These are phyloP conservation scores for Tragopan temminckii DNA, from an alignment of 2,797 vertebrate species.

Conservation along the genomic window DNA sequence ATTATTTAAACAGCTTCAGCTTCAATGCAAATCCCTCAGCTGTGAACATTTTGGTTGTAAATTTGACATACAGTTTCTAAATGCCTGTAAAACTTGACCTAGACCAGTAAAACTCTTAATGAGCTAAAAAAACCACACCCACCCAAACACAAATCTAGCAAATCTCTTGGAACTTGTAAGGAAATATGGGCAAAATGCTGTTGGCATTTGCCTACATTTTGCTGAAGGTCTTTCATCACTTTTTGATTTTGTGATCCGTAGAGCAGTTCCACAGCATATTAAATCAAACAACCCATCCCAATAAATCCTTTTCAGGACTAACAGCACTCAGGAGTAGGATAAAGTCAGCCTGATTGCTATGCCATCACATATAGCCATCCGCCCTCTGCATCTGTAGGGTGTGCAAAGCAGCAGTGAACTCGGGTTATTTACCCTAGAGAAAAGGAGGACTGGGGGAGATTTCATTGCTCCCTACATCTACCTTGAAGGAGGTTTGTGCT, in stretches of 20 bases:
- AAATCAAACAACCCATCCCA: background rate
- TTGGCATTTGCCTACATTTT: background rate
- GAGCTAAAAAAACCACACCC: background rate
- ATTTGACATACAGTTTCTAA: background rate
- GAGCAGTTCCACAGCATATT: fast-evolving
- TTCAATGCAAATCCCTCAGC: background rate
- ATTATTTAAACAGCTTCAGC: background rate
- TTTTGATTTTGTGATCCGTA: background rate
- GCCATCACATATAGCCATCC: fast-evolving
- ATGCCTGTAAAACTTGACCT: slow-evolving; percentile 14
- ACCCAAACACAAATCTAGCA: background rate
- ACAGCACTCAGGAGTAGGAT: slow-evolving; percentile 17
- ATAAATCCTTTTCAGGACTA: slow-evolving; percentile 22
- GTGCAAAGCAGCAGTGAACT: background rate
- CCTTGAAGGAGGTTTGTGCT: background rate
- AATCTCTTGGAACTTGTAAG: background rate
- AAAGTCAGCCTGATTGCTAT: background rate
- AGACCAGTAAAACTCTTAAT: slow-evolving; percentile 3
- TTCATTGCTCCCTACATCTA: background rate
- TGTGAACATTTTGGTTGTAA: background rate
- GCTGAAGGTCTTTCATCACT: background rate
- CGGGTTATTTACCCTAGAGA: background rate
- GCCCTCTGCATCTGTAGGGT: background rate
- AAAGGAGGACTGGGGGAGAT: background rate
- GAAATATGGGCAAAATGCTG: background rate